Base-by-base conservation (phyloP, 2,888 invertebrate species). In the Chalcosyrphus nemorum region DNA sequence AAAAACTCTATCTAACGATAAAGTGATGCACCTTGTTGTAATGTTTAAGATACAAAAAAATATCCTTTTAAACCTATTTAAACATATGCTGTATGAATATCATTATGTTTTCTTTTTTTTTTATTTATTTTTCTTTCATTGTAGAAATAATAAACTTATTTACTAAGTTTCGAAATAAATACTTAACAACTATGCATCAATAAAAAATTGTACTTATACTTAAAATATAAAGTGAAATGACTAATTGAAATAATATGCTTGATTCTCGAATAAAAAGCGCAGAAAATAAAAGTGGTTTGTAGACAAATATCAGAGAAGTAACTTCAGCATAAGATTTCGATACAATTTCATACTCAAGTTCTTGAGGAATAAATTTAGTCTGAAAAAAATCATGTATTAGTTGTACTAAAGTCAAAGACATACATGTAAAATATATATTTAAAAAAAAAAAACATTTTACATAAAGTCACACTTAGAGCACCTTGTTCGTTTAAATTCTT, bases 161-260 rank as follows among this genome's bases (percentile, higher is more conserved):
- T 6, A 59, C 47, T 68, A 61, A 68, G 9, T 59, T 59, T 9
- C 7, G 61, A 82, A 59, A 77, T 82, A 82, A 82, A 82, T 82
- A 82, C 81, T 81, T 76, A 81, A 35, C 1, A 71, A 38, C 65
- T 71, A 81, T 19, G 50, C 45, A 71, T 77, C 59, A 61, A 82
- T 72, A 81, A 68, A 84, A 66, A 43, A 19, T 80, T 84, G 80
- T 80, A 80, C 80, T 74, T 74, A 74, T 54, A 56, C 78, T 80
- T 84, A 78, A 75, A 50, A 80, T 24, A 59, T 84, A 74, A 70
- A 80, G 66, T 84, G 84, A 84, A 84, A 84, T 84, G 84, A 84
- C 84, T 84, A 84, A 76, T 84, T 84, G 84, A 77, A 84, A 84
- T 68, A 61, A 78, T 66, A 61, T 68, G 74, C 61, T 65, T 77